Percentiles rank a stretch among this genome's conserved stretches.
Evolutionary conservation across 2,888 invertebrate species (phyloP).

Genomic region (Phlogophora meticulosa): DNA sequence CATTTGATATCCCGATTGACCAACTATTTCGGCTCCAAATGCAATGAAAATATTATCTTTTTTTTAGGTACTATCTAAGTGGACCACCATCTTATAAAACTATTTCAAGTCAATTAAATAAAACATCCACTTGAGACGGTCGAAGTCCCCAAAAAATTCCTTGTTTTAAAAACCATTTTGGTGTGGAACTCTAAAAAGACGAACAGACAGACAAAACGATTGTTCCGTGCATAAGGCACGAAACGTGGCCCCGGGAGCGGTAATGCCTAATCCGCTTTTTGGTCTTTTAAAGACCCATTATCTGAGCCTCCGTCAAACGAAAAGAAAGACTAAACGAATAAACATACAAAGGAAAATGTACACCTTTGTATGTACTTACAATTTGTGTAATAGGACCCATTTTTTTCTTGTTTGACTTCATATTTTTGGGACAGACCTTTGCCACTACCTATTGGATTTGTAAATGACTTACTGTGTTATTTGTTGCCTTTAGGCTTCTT

Average conservation of each 20-base stretch:
- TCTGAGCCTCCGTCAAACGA: conserved; percentile 69
- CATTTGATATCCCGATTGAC: too few species aligned
- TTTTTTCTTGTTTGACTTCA: conserved; percentile 19
- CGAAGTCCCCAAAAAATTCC: too few species aligned
- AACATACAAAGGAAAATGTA: conserved; percentile 65
- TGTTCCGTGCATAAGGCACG: conserved; percentile 13
- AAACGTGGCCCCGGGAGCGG: conserved; percentile 49
- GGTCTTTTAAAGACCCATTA: conserved; percentile 75
- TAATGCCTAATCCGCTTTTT: conserved; percentile 69
- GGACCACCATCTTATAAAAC: too few species aligned
- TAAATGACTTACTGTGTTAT: conserved; percentile 9
- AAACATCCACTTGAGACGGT: too few species aligned
- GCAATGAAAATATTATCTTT: too few species aligned
- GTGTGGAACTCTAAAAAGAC: neutral
- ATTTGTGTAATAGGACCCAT: conserved; percentile 14
- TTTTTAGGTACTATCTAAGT: too few species aligned
- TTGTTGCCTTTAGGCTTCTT: neutral
- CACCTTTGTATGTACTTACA: conserved; percentile 48
- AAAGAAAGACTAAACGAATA: conserved; percentile 70
- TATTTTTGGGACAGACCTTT: conserved; percentile 15
- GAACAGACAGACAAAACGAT: conserved; percentile 20
- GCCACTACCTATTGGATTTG: conserved; percentile 11
- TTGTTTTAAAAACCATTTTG: too few species aligned
- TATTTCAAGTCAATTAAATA: too few species aligned
- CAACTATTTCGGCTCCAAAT: too few species aligned